Evolutionary conservation across 2,888 invertebrate genomes (phyloP).

Genomic region (Celastrina argiolus): DNA sequence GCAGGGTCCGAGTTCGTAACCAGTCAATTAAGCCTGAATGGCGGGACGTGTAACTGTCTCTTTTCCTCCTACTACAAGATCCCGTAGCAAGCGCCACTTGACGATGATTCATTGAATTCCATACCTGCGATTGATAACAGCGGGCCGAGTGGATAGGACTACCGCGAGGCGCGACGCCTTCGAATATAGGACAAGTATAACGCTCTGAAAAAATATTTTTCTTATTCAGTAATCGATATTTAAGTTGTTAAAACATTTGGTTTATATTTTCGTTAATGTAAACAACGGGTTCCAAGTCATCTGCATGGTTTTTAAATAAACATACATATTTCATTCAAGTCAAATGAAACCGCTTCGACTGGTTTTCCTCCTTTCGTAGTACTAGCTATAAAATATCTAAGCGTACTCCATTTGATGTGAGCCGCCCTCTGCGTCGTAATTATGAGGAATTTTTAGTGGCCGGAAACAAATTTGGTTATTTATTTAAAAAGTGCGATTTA

Average conservation of each 20-base stretch:
- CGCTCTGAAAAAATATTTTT: neutral
- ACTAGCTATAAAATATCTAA: constrained; percentile 31
- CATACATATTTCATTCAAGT: constrained; percentile 33
- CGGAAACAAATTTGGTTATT: constrained; percentile 26
- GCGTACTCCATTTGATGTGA: constrained; percentile 30
- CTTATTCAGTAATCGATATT: neutral
- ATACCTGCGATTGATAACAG: constrained; percentile 74
- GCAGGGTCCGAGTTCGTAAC: constrained; percentile 72
- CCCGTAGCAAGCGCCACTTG: constrained; percentile 72
- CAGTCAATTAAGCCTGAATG: constrained; percentile 75
- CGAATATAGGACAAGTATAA: neutral
- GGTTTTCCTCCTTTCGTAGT: constrained; percentile 32
- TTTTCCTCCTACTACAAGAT: constrained; percentile 60
- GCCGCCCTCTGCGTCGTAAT: constrained; percentile 29
- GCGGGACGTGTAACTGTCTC: constrained; percentile 65
- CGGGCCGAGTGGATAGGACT: constrained; percentile 67
- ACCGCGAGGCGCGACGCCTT: neutral
- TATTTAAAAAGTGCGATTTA: neutral
- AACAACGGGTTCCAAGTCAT: constrained; percentile 28
- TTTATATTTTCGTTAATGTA: constrained; percentile 17
- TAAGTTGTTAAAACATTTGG: neutral
- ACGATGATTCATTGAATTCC: constrained; percentile 74
- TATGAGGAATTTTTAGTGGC: constrained; percentile 27
- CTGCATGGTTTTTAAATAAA: constrained; percentile 32
- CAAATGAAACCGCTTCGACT: constrained; percentile 32